Evolutionary conservation across 2,113 vertebrate genomes (phyloP), one percentile per base, ranked within the genome.

Genomic region (Rhynchomys soricoides): DNA sequence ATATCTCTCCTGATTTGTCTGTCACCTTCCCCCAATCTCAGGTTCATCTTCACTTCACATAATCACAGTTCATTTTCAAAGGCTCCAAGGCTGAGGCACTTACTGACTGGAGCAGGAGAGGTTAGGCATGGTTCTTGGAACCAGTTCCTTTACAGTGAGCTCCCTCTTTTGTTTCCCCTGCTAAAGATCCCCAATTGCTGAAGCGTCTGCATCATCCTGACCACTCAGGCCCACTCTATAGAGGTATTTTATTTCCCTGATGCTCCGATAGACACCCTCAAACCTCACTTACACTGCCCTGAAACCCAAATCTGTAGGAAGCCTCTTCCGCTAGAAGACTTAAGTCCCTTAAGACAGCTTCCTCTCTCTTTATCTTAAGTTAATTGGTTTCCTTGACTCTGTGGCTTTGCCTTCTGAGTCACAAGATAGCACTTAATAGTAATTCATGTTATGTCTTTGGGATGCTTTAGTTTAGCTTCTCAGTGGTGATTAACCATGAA

Each of bases 321-420:
- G 19, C 13, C 15, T 68, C 37, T 3, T 86, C 26, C 6, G 7
- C 3, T 11, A 0, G 0, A 5, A 12, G 59, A 71, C 15, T 83
- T 16, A 62, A 3, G 40, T 21, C 19, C 62, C 34, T 59, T 43
- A 91, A 43, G 19, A 11, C 9, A 81, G 1, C 15, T 81, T 48
- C 24, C 9, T 6, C 64, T 59, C 3, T 85, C 70, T 68, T 85
- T 43, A 57, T 13, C 45, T 64, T 62, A 45, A 91, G 74, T 85
- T 81, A 89, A 90, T 89, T 90, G 66, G 24, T 57, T 68, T 73
- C 71, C 79, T 43, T 62, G 29, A 78, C 64, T 90, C 40, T 68
- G 19, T 86, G 86, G 50, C 79, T 79, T 90, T 52, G 16, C 29
- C 55, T 87, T 66, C 52, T 66, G 75, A 70, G 45, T 77, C 89